Evolutionary conservation across 1,140 invertebrate species (phyloP).

Genomic region (Tetramorium alpestre): DNA sequence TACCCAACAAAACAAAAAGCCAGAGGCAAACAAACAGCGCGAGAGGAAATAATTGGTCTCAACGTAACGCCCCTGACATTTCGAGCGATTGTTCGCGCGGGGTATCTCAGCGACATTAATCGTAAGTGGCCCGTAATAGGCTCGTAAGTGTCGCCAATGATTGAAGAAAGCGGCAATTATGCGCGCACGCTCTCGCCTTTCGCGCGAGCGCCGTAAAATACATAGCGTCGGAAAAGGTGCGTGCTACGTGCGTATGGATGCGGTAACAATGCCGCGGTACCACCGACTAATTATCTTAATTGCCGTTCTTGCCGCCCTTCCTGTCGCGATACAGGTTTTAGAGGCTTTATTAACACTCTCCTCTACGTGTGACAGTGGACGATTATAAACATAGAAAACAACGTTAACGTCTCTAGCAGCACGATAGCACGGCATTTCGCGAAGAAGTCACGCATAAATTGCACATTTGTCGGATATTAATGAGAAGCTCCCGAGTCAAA

Average conservation of each 20-base stretch:
- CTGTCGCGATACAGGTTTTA: background rate
- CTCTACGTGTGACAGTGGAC: background rate
- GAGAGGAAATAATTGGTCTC: conserved; percentile 27
- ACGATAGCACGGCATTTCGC: background rate
- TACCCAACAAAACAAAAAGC: background rate
- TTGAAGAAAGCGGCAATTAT: conserved; percentile 63
- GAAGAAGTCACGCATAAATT: conserved; percentile 9
- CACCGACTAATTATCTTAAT: conserved; percentile 67
- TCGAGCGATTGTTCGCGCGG: conserved; percentile 8
- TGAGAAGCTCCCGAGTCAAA: background rate
- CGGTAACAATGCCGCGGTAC: conserved; percentile 49
- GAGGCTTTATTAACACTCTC: conserved; percentile 17
- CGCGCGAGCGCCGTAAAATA: conserved; percentile 21
- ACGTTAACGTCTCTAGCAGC: background rate
- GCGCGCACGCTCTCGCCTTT: conserved; percentile 7
- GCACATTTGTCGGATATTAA: conserved; percentile 23
- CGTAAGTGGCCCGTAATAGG: conserved; percentile 15
- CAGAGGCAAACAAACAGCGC: background rate
- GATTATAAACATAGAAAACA: background rate
- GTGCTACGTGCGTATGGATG: conserved; percentile 22
- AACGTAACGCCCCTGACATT: conserved; percentile 51
- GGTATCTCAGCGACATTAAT: conserved; percentile 34
- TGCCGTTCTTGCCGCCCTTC: conserved; percentile 22
- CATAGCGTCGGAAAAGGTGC: conserved; percentile 47
- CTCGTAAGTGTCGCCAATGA: conserved; percentile 18